Evolutionary conservation across 1,140 invertebrate genomes (phyloP), one percentile per base, ranked within the genome.

Genomic region (Drosophila serrata): DNA sequence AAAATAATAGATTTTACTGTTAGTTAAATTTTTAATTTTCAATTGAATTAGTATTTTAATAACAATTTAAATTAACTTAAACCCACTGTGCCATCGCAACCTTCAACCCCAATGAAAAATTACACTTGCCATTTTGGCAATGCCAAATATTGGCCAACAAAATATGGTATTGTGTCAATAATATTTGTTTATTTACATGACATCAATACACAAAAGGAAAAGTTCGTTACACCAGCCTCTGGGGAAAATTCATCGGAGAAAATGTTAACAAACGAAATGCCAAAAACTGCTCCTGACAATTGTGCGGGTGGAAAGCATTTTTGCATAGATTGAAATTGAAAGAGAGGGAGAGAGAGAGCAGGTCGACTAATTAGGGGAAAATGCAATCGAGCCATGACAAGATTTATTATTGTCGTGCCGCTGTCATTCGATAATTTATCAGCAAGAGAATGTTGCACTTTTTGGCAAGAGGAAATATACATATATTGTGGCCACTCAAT

Each of bases 311-410:
- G 31, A n/a, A 27, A 7, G 35, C 6, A 15, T 22, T 40, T 59
- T 40, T 37, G 67, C 37, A 59, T 70, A 48, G 35, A 48, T 69
- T 19, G 42, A 69, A 57, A 69, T 48, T 69, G 27, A 58, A 27
- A 27, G 33, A 33, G 19, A 39, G 19, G 37, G 15, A 58, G 35
- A 27, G 33, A 33, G 19, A 39, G 19, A 45, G 15, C 33, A 4
- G 13, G 61, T 51, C 65, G n/a, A 42, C 69, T 72, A 73, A 73
- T 73, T 73, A 72, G 43, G 53, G 43, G 43, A 73, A 73, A 73
- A 73, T 40, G 61, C 33, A 90, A 90, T 90, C 90, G 85, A 88
- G 78, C 68, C 85, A 79, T 90, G 81, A 53, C 78, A 81, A 81
- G 81, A 90, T 90, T 85, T 90, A 90, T 90, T 67, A 63, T 65